A percentile compares a stretch with the other conserved stretches of the same genome.
phyloP scores from a whole-genome alignment of 2,113 vertebrate genomes.

The Butastur rufipennis region DNA sequence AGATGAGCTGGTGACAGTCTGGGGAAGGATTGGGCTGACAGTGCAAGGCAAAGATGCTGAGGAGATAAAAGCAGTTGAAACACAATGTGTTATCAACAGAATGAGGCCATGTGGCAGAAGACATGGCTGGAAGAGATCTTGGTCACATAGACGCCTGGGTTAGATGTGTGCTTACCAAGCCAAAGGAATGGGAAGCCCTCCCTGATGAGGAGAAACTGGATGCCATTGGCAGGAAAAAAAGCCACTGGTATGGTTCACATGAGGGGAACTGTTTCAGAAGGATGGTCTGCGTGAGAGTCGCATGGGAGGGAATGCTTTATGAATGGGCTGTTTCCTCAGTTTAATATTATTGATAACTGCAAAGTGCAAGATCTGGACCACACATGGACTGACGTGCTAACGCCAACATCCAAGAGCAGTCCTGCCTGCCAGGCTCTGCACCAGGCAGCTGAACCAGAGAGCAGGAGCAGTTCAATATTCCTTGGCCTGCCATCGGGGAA shows the following conservation, averaged over 20 bases:
- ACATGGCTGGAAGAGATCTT: neutral
- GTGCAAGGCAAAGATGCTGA: neutral
- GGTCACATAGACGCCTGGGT: neutral
- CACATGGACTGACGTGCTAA: neutral
- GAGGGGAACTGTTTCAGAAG: neutral
- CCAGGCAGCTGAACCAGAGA: neutral
- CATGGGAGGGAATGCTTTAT: neutral
- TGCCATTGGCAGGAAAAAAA: neutral
- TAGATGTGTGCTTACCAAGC: neutral
- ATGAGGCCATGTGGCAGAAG: neutral
- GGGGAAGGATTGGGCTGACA: neutral
- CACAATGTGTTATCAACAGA: neutral
- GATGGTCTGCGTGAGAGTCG: neutral
- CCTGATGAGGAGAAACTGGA: neutral
- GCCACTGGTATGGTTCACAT: neutral
- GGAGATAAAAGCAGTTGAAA: neutral
- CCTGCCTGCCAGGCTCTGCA: neutral
- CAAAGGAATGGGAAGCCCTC: neutral
- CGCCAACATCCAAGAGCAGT: fast-evolving
- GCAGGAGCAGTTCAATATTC: neutral
- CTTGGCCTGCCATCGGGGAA: neutral
- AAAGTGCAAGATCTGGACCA: neutral
- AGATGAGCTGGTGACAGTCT: neutral
- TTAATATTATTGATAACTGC: neutral
- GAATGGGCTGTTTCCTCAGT: neutral